phyloP scores from a whole-genome alignment of 1,140 invertebrate genomes.

The Drosophila neocordata region DNA sequence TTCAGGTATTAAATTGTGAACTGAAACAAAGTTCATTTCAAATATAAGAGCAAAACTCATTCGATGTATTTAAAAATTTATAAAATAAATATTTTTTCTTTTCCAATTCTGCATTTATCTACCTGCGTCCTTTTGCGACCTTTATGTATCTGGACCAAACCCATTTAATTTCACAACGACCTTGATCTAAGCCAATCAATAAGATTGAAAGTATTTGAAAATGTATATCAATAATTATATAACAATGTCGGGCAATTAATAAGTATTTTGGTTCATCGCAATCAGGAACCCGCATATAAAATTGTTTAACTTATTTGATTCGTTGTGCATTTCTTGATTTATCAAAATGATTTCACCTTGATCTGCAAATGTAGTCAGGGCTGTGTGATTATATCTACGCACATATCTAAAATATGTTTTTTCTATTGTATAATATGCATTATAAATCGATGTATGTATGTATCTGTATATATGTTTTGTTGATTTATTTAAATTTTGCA shows the following conservation, averaged over 20 bases:
- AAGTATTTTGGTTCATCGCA: background rate
- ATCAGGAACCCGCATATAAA: conserved; percentile 34
- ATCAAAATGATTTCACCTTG: conserved; percentile 71
- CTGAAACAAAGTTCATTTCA: too few relatives aligned
- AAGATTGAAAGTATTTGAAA: background rate
- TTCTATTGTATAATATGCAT: conserved; percentile 49
- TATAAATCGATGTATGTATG: too few relatives aligned
- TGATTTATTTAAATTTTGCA: conserved; percentile 52
- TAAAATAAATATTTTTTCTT: too few relatives aligned
- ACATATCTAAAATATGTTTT: conserved; percentile 53
- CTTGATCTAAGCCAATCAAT: conserved; percentile 29
- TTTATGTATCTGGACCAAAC: background rate
- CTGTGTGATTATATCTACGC: conserved; percentile 50
- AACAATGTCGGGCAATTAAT: conserved; percentile 18
- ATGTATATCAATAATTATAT: conserved; percentile 25
- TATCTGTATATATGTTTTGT: conserved; percentile 33
- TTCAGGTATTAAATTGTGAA: too few relatives aligned
- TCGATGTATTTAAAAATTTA: too few relatives aligned
- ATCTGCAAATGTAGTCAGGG: conserved; percentile 51
- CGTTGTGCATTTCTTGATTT: conserved; percentile 46
- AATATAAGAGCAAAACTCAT: too few relatives aligned
- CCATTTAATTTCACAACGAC: conserved; percentile 33
- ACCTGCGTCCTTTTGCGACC: background rate
- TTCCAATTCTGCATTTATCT: too few relatives aligned
- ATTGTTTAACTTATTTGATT: conserved; percentile 42